Percentiles rank a stretch among this genome's conserved stretches.
Evolutionary conservation across 2,888 invertebrate genomes (phyloP).

Genomic region (Drosophila percnosoma): DNA sequence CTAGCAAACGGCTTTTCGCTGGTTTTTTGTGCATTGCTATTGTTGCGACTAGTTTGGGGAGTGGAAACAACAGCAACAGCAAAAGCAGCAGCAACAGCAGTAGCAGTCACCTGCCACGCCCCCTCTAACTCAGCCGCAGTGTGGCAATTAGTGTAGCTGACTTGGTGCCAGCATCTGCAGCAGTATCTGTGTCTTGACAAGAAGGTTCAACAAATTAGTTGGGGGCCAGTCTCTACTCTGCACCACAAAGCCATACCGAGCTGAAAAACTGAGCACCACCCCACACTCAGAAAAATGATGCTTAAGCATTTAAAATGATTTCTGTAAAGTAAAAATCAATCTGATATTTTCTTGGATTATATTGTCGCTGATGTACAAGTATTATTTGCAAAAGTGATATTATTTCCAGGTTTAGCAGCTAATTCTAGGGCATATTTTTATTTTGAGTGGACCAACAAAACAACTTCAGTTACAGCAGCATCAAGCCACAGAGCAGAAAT

Average conservation of each 20-base stretch:
- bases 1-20: conserved; percentile 38
- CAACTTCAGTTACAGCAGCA: not conserved
- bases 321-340: not conserved
- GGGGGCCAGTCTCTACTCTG: conserved; percentile 20
- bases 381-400: not conserved
- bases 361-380: not conserved
- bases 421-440: not conserved
- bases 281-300: not conserved
- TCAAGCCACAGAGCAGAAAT: conserved; percentile 45
- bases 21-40: not conserved
- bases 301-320: too few relatives aligned
- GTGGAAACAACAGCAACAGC: conserved; percentile 39
- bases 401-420: not conserved
- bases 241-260: conserved; percentile 33
- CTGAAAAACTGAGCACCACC: conserved; percentile 16
- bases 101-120: conserved; percentile 44
- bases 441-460: not conserved
- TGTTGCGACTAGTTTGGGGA: conserved; percentile 35
- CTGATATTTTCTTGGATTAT: not conserved
- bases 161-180: conserved; percentile 20
- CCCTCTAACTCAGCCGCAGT: conserved; percentile 23
- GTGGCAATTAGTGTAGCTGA: conserved; percentile 52
- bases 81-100: not conserved
- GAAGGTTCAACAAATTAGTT: conserved; percentile 60
- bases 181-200: conserved; percentile 33